A percentile compares a stretch with the other conserved stretches of the same genome.
phyloP scores from a whole-genome alignment of 1,140 invertebrate genomes.

The Apis laboriosa region DNA sequence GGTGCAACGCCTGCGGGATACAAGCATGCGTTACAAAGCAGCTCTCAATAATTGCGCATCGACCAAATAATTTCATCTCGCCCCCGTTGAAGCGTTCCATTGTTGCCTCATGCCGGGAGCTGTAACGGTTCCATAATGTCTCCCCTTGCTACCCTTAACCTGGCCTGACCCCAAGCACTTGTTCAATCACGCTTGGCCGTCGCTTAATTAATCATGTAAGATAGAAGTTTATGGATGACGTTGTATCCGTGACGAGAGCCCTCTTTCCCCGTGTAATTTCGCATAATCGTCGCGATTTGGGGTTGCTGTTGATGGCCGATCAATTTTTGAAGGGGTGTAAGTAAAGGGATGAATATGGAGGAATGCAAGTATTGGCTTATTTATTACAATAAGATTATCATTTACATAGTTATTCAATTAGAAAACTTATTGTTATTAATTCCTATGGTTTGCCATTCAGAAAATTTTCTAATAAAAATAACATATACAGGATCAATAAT shows the following conservation, averaged over 20 bases:
- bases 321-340: too few relatives aligned
- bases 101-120: conserved; percentile 28
- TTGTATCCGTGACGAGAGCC: neutral
- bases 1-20: conserved; percentile 50
- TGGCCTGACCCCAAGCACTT: conserved; percentile 39
- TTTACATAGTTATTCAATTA: too few relatives aligned
- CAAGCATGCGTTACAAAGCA: conserved; percentile 60
- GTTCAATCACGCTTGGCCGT: conserved; percentile 51
- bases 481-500: too few relatives aligned
- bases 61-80: conserved; percentile 66
- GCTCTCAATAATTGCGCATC: conserved; percentile 64
- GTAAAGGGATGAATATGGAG: too few relatives aligned
- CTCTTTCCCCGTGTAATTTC: neutral
- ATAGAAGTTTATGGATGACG: conserved; percentile 40
- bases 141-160: conserved; percentile 11
- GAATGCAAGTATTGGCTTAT: too few relatives aligned
- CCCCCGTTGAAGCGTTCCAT: conserved; percentile 26
- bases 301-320: too few relatives aligned
- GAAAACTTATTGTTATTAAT: too few relatives aligned
- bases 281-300: neutral
- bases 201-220: conserved; percentile 64
- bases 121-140: conserved; percentile 35
- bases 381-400: too few relatives aligned
- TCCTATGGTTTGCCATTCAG: too few relatives aligned
- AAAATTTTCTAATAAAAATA: too few relatives aligned